These are phyloP conservation scores for Gobius niger DNA, from an alignment of 2,113 vertebrate genomes.

Conservation along the genomic window DNA sequence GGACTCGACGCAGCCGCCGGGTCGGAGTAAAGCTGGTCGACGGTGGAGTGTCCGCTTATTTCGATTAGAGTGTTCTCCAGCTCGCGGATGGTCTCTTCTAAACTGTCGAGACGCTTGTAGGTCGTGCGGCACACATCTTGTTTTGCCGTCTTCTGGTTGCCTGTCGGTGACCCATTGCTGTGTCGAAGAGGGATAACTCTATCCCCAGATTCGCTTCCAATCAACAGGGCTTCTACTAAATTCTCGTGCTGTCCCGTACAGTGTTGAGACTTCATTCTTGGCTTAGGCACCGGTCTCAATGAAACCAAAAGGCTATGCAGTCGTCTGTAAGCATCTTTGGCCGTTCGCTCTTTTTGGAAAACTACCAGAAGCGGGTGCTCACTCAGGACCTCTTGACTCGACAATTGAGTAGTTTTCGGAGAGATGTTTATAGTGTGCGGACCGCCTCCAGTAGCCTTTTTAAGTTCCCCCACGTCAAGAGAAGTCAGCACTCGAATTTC, in stretches of 20 bases:
- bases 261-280: conserved; percentile 30
- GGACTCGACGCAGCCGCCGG: conserved; percentile 2
- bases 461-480: conserved; percentile 20
- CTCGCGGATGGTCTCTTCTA: conserved; percentile 90
- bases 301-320: conserved; percentile 51
- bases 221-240: conserved; percentile 43
- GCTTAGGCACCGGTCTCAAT: conserved; percentile 37
- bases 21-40: conserved; percentile 32
- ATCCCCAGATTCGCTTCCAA: conserved; percentile 19
- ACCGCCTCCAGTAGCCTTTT: conserved; percentile 3
- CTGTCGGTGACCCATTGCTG: background rate
- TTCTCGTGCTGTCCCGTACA: conserved; percentile 7
- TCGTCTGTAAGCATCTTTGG: conserved; percentile 43
- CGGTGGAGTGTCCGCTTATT: conserved; percentile 74
- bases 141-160: conserved; percentile 25
- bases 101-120: conserved; percentile 83
- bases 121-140: conserved; percentile 48
- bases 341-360: conserved; percentile 4
- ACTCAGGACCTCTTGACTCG: conserved; percentile 18
- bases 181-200: conserved; percentile 9
- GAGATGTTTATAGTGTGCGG: conserved; percentile 51
- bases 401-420: conserved; percentile 18
- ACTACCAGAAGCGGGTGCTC: conserved; percentile 47
- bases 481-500: conserved; percentile 51
- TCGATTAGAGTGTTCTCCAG: conserved; percentile 87